Evolutionary conservation across 1,140 invertebrate genomes (phyloP).

Genomic region (Diorhabda elongata): DNA sequence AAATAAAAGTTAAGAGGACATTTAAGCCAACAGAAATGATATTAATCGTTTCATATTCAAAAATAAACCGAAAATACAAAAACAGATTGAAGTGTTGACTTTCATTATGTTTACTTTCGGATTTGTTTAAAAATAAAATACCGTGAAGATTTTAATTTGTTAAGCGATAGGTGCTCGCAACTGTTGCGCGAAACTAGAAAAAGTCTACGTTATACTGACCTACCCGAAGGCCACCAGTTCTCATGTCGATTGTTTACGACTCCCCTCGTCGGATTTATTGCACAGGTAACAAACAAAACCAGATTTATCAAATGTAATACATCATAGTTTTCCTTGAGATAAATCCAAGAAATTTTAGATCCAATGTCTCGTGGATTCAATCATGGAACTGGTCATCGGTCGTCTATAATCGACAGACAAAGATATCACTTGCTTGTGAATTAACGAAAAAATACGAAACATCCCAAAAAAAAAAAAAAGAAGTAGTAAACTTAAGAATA

Average conservation of each 20-base stretch:
- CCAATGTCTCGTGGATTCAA: too few relatives aligned
- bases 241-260: constrained; percentile 13
- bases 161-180: neutral
- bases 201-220: constrained; percentile 7
- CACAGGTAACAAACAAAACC: neutral
- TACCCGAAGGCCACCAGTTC: constrained; percentile 7
- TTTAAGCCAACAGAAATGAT: constrained; percentile 9
- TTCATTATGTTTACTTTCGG: neutral
- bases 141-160: neutral
- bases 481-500: too few relatives aligned
- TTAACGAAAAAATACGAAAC: too few relatives aligned
- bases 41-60: constrained; percentile 8
- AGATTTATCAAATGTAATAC: constrained; percentile 1
- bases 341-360: neutral
- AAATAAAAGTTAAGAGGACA: constrained; percentile 14
- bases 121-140: constrained; percentile 1
- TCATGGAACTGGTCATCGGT: too few relatives aligned
- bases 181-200: neutral
- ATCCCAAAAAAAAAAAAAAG: too few relatives aligned
- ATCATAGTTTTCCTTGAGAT: neutral
- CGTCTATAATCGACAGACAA: too few relatives aligned
- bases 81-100: constrained; percentile 2
- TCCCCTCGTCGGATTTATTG: neutral
- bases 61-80: constrained; percentile 6
- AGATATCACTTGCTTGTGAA: too few relatives aligned